Evolutionary conservation across 2,888 invertebrate species (phyloP), one percentile per base, ranked within the genome.

Genomic region (Caenorhabditis panamensis): DNA sequence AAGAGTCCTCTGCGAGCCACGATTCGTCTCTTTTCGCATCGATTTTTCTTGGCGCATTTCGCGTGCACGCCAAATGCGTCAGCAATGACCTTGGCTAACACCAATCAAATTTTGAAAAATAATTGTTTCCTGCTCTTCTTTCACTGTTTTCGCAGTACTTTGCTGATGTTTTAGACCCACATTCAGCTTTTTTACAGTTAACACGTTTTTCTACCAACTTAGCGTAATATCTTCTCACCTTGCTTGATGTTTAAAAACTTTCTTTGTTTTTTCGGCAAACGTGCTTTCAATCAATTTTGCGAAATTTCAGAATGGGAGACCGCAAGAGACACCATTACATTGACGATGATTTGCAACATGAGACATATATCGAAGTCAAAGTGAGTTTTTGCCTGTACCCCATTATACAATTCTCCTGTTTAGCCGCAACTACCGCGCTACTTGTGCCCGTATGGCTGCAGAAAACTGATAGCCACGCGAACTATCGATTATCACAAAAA

Each of bases 401-500:
- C n/a, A n/a, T n/a, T n/a, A n/a, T 31, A 31, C 9, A 31, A 31
- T 31, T 31, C 31, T 47, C 3, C 18, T 47, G 41, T 62, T 26
- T 20, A 66, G 66, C 31, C 22, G 0, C 62, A 31, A 20, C 81
- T 68, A n/a, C 61, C 81, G 11, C 53, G 84, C 20, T 72, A 79
- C 11, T 13, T 71, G n/a, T 87, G 87, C 49, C 87, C 85, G 11
- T 87, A 85, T 56, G 87, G 87, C 6, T 87, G 87, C 58, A 68
- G 68, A 24, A 85, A 85, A 54, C 28, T 84, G 37, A 72, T 87
- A 0, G 84, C 87, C 2, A 59, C 63, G 9, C 64, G 87, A 22
- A 87, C 87, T 0, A 83, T 87, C 47, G 87, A 87, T 59, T 84
- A 83, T 54, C 87, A 87, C 51, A 81, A 84, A 41, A 83, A 83